These are phyloP conservation scores for Eudasyphora cyanicolor DNA, from an alignment of 2,888 invertebrate species.

Conservation along the genomic window DNA sequence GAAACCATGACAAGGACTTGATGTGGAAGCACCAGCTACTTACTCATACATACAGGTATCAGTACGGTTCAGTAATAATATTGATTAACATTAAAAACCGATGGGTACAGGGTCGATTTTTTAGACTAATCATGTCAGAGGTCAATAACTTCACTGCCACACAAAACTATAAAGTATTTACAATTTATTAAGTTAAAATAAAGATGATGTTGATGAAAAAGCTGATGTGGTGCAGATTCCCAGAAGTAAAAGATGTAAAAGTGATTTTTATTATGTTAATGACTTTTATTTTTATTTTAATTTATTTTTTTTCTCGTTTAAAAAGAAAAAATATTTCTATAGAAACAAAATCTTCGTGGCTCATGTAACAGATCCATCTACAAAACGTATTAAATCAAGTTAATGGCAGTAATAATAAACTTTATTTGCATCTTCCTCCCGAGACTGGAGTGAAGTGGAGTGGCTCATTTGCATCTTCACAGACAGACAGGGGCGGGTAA, in stretches of 20 bases:
- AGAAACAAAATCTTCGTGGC: background rate
- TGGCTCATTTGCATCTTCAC: conserved; percentile 17
- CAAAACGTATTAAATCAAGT: conserved; percentile 45
- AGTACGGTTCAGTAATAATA: too few species aligned
- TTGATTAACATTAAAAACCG: too few species aligned
- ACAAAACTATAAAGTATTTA: background rate
- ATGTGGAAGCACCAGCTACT: too few species aligned
- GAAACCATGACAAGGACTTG: too few species aligned
- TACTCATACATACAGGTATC: too few species aligned
- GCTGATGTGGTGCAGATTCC: conserved; percentile 49
- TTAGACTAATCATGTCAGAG: too few species aligned
- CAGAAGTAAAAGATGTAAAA: conserved; percentile 30
- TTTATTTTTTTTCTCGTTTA: background rate
- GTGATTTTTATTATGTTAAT: conserved; percentile 29
- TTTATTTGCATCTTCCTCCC: background rate
- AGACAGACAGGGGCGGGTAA: background rate
- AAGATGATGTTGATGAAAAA: conserved; percentile 1
- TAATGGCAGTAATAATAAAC: conserved; percentile 42
- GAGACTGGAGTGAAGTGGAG: conserved; percentile 26
- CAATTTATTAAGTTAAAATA: background rate
- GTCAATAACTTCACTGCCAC: too few species aligned
- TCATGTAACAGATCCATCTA: background rate
- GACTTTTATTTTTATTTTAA: background rate
- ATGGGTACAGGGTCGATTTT: too few species aligned
- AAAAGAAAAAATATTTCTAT: conserved; percentile 17